phyloP scores from a whole-genome alignment of 2,888 invertebrate species.

The Drosophila barbarae region DNA sequence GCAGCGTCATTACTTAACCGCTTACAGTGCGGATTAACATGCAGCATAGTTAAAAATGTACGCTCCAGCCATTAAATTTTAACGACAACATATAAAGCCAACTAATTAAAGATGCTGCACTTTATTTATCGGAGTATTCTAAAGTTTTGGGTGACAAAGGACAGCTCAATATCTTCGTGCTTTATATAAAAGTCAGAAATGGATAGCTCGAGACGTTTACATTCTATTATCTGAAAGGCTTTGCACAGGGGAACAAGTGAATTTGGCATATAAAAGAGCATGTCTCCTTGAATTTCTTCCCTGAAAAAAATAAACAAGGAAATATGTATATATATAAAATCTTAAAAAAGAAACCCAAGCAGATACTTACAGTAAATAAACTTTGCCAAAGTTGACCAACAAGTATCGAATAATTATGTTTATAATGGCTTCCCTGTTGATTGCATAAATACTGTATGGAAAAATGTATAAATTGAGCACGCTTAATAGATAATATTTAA shows the following conservation, averaged over 20 bases:
- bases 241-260: constrained; percentile 3
- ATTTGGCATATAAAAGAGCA: constrained; percentile 23
- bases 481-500: no score
- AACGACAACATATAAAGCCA: constrained; percentile 3
- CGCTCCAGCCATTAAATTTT: constrained; percentile 8
- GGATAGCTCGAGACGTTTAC: constrained; percentile 6
- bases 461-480: background rate
- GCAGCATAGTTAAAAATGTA: constrained; percentile 11
- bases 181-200: constrained; percentile 29
- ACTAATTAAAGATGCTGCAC: constrained; percentile 8
- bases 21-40: constrained; percentile 11
- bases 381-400: constrained; percentile 1
- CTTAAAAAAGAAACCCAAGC: background rate
- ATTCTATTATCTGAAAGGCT: constrained; percentile 20
- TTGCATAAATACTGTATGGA: background rate
- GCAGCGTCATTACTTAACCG: constrained; percentile 28
- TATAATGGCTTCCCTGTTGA: background rate
- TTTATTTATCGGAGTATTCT: constrained; percentile 9
- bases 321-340: no score
- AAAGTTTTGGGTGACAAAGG: constrained; percentile 23
- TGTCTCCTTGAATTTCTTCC: constrained; percentile 22
- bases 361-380: constrained; percentile 19
- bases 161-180: constrained; percentile 23
- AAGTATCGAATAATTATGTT: constrained; percentile 11
- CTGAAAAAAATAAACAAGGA: constrained; percentile 7